Percentiles rank a stretch among this genome's conserved stretches.
These are phyloP conservation scores for Stegostoma tigrinum DNA, from an alignment of 2,113 vertebrate species.

Conservation along the genomic window DNA sequence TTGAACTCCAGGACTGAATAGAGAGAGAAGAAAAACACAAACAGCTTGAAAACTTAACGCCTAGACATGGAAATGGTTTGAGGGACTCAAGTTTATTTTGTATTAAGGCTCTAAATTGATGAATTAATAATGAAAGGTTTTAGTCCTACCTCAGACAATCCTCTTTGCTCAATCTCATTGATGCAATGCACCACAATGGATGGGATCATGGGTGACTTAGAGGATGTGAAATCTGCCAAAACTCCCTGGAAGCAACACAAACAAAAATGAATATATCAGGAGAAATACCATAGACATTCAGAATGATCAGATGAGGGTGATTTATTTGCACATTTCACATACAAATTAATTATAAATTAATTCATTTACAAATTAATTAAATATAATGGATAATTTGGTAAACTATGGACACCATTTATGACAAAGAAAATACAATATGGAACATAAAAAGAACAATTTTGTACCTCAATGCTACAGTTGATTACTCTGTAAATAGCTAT, in stretches of 20 bases:
- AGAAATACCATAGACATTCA: neutral
- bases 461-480: neutral
- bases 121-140: neutral
- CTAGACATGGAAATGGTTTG: neutral
- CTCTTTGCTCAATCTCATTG: conserved; percentile 90
- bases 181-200: conserved; percentile 85
- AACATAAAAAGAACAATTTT: neutral
- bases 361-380: neutral
- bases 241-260: conserved; percentile 64
- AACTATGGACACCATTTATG: neutral
- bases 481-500: neutral
- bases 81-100: neutral
- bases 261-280: neutral
- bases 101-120: neutral
- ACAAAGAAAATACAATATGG: neutral
- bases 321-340: neutral
- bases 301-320: neutral
- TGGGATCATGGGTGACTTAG: conserved; percentile 84
- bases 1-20: neutral
- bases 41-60: neutral
- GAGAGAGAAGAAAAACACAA: neutral
- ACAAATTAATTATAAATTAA: neutral
- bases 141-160: conserved; percentile 75
- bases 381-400: neutral
- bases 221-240: conserved; percentile 77